Conservation (phyloP, 2,888 invertebrate genomes). For the Xestia c-nigrum region DNA sequence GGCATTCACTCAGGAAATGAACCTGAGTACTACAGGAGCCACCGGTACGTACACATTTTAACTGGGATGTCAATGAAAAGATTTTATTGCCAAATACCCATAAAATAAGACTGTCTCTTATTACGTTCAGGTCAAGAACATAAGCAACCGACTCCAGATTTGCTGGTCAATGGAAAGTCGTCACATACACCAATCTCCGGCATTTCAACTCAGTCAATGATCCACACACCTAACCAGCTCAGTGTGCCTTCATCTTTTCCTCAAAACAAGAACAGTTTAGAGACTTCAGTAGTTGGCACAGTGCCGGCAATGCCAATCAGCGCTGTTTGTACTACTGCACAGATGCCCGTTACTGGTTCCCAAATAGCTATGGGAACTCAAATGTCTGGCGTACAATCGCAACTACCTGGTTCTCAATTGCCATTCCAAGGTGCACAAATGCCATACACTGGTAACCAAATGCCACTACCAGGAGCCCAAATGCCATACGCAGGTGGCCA, state of each 20-base stretch:
- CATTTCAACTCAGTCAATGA: slow-evolving; percentile 46
- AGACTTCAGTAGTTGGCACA: slow-evolving; percentile 39
- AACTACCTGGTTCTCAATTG: slow-evolving; percentile 28
- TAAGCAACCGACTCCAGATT: slow-evolving; percentile 83
- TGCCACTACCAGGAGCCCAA: slow-evolving; percentile 18
- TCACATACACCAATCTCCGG: slow-evolving; percentile 55
- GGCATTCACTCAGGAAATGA: slow-evolving; percentile 94
- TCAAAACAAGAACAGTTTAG: slow-evolving; percentile 53
- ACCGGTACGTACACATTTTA: slow-evolving; percentile 11
- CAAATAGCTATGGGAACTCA: slow-evolving; percentile 25
- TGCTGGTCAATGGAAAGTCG: slow-evolving; percentile 81
- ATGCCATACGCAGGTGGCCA: slow-evolving; percentile 14
- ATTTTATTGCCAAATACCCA: background rate
- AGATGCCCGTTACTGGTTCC: slow-evolving; percentile 22
- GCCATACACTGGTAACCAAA: slow-evolving; percentile 15
- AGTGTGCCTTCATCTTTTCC: slow-evolving; percentile 60
- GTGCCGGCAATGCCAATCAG: slow-evolving; percentile 21
- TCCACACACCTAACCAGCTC: slow-evolving; percentile 68
- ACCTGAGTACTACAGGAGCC: slow-evolving; percentile 75
- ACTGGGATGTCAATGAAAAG: background rate
- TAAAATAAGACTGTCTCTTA: background rate
- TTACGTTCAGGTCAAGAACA: slow-evolving; percentile 68
- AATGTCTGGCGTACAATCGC: slow-evolving; percentile 28
- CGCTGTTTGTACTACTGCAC: slow-evolving; percentile 19
- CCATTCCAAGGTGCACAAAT: slow-evolving; percentile 20